These are phyloP conservation scores for Escarpia spicata DNA, from an alignment of 2,888 invertebrate genomes.

Conservation along the genomic window DNA sequence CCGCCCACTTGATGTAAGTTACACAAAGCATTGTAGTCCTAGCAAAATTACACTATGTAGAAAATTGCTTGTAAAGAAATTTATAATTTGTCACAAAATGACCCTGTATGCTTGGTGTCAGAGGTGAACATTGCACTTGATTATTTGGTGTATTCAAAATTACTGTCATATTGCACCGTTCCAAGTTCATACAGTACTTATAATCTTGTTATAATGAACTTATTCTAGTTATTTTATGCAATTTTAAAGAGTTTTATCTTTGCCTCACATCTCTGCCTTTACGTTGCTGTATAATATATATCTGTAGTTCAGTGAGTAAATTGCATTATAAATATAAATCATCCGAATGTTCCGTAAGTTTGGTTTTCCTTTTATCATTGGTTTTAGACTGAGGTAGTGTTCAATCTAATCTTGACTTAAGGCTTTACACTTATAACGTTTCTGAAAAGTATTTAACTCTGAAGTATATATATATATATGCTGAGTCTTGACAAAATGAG, in stretches of 20 bases:
- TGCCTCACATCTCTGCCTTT: neutral
- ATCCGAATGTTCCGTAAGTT: neutral
- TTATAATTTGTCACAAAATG: no score
- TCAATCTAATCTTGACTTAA: neutral
- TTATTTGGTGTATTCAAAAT: no score
- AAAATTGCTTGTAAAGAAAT: no score
- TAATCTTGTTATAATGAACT: neutral
- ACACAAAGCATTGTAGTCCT: neutral
- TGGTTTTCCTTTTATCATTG: neutral
- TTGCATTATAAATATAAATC: neutral
- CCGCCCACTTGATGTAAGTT: conserved; percentile 69
- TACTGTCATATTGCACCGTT: no score
- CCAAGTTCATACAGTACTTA: neutral
- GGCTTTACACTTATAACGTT: no score
- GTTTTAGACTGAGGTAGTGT: neutral
- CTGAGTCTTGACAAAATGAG: no score
- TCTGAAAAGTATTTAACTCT: no score
- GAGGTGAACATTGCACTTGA: no score
- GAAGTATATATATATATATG: no score
- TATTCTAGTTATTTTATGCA: neutral
- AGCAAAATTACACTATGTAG: no score
- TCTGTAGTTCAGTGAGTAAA: neutral
- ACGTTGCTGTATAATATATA: neutral
- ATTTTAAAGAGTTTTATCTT: neutral
- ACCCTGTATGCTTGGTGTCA: no score